Evolutionary conservation across 2,113 vertebrate species (phyloP).

Genomic region (Cairina moschata): DNA sequence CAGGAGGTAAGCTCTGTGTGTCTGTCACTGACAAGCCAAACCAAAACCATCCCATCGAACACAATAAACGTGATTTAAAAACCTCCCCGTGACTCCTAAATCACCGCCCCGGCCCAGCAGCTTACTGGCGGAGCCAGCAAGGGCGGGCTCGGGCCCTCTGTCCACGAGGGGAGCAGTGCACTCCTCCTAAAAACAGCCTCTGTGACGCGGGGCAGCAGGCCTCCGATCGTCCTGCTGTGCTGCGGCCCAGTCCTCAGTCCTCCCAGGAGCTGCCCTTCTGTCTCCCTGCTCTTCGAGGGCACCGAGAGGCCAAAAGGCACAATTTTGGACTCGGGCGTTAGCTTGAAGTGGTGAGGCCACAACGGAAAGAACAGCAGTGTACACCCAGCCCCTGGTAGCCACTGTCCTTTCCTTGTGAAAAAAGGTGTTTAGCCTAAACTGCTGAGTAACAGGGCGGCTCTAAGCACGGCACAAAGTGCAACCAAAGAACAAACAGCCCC

Average conservation of each 20-base stretch:
- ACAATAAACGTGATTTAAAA: neutral
- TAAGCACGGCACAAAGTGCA: neutral
- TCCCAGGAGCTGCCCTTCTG: neutral
- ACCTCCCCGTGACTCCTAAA: neutral
- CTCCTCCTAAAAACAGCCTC: neutral
- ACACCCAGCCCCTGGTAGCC: accelerated
- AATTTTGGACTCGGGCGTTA: accelerated
- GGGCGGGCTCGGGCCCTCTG: neutral
- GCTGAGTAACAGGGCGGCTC: neutral
- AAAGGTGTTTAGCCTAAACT: neutral
- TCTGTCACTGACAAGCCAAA: neutral
- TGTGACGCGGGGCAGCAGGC: neutral
- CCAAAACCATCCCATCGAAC: too few relatives aligned
- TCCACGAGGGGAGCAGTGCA: too few relatives aligned
- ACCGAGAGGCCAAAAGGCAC: neutral
- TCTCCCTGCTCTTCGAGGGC: accelerated
- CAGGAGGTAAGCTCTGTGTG: neutral
- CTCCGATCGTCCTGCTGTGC: accelerated
- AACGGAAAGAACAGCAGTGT: neutral
- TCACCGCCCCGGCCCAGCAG: neutral
- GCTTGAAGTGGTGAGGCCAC: neutral
- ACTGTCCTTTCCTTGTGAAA: accelerated
- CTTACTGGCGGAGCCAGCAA: accelerated
- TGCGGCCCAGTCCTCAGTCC: neutral
- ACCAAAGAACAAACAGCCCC: neutral